Base-by-base conservation (phyloP, 2,797 vertebrate genomes). In the Streptopelia turtur region DNA sequence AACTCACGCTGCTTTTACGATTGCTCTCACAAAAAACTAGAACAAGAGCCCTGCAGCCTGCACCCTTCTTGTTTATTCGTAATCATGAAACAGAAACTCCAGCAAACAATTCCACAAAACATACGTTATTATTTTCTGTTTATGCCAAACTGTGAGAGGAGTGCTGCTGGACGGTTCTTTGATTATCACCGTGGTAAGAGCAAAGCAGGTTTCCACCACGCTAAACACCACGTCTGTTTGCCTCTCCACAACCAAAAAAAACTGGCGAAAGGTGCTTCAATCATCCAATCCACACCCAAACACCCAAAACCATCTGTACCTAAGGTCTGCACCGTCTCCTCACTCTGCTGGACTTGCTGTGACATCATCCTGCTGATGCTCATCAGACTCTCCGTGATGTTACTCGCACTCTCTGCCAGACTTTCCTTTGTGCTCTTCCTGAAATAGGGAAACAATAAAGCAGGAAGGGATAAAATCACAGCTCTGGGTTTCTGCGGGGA, bases 351-450 rank as follows among this genome's bases (percentile, higher is more conserved):
- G 57, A 99, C 99, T 94, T 99, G 99, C 98, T 99, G 99, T 6
- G 99, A 98, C 99, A 99, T 99, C 99, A 99, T 99, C 88, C 99
- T 98, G 95, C 99, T 99, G 98, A 99, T 99, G 92, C 98, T 98
- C 99, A 99, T 99, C 76, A 99, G 98, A 64, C 98, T 99, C 98
- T 99, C 99, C 0, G 99, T 99, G 92, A 99, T 99, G 97, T 97
- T 97, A 74, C 99, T 99, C 74, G 98, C 98, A 1, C 98, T 99
- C 97, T 99, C 98, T 52, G 98, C 99, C 95, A 99, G 94, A 61
- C 97, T 98, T 93, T 99, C 99, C 97, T 99, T 99, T 18, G 98
- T 98, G 77, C 98, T 97, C 96, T 99, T 99, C 95, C 99, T 99
- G 79, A 52, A 95, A 85, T 81, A 52, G 65, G 33, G 16, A 78